phyloP scores from a whole-genome alignment of 1,140 invertebrate genomes.

The Heliothis subflexa region DNA sequence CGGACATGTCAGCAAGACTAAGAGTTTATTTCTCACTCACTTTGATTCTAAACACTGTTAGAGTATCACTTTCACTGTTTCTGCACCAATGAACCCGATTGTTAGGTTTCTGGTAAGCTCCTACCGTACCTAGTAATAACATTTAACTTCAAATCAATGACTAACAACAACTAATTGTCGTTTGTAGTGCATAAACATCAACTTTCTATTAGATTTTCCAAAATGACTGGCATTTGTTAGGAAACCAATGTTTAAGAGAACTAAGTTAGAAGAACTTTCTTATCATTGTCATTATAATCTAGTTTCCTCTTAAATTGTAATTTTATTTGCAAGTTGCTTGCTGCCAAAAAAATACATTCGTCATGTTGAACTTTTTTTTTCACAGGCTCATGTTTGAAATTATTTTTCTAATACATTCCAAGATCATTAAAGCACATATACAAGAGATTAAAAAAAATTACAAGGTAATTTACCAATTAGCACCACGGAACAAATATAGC shows the following conservation, averaged over 20 bases:
- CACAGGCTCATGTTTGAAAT: too few relatives aligned
- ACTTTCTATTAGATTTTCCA: slow-evolving; percentile 21
- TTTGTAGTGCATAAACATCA: slow-evolving; percentile 23
- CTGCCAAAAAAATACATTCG: background rate
- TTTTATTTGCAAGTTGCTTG: background rate
- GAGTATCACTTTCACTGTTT: slow-evolving; percentile 77
- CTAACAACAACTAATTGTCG: background rate
- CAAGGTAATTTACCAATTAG: background rate
- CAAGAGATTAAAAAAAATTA: too few relatives aligned
- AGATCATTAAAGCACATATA: too few relatives aligned
- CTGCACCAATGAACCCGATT: slow-evolving; percentile 68
- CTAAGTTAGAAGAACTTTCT: background rate
- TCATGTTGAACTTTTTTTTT: too few relatives aligned
- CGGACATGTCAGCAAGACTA: slow-evolving; percentile 33
- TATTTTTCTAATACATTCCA: too few relatives aligned
- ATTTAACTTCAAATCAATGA: slow-evolving; percentile 7
- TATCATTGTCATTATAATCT: background rate
- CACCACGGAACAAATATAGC: background rate
- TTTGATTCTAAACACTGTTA: slow-evolving; percentile 37
- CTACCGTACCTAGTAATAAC: slow-evolving; percentile 31
- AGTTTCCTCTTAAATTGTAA: background rate
- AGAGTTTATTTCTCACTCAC: slow-evolving; percentile 50
- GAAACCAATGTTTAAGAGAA: background rate
- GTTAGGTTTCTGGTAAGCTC: slow-evolving; percentile 60
- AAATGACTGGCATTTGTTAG: slow-evolving; percentile 10